Percentiles rank a stretch among this genome's conserved stretches.
Evolutionary conservation across 2,797 vertebrate genomes (phyloP).

Genomic region (Anabas testudineus): DNA sequence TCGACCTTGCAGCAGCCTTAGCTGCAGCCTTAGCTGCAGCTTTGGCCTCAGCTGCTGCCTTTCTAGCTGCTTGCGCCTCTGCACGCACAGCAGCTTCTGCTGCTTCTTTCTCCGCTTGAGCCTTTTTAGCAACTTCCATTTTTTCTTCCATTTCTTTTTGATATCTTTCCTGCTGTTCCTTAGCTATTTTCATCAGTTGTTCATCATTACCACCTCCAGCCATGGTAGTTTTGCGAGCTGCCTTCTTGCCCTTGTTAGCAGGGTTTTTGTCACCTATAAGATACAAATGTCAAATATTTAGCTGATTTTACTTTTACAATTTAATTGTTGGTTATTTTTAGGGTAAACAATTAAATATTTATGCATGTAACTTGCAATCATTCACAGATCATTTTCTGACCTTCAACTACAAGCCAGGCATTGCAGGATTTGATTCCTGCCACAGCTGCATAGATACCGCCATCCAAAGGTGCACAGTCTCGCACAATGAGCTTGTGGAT

Average conservation of each 20-base stretch:
- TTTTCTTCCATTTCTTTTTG: conserved; percentile 78
- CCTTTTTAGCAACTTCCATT: conserved; percentile 71
- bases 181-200: conserved; percentile 78
- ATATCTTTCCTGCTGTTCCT: conserved; percentile 81
- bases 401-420: conserved; percentile 90
- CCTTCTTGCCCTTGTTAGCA: conserved; percentile 77
- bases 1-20: conserved; percentile 63
- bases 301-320: background rate
- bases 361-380: background rate
- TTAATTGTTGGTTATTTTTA: conserved; percentile 1
- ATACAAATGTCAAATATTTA: background rate
- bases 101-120: conserved; percentile 72
- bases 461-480: conserved; percentile 83
- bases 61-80: conserved; percentile 65
- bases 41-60: conserved; percentile 64
- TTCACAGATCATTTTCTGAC: conserved; percentile 74
- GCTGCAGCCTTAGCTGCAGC: conserved; percentile 61
- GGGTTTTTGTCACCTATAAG: conserved; percentile 76
- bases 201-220: conserved; percentile 69
- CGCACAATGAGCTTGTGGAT: conserved; percentile 88
- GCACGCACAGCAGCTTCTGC: conserved; percentile 55
- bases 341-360: background rate
- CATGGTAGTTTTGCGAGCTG: conserved; percentile 76
- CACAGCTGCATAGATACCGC: conserved; percentile 88
- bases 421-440: conserved; percentile 88